A percentile compares a stretch with the other conserved stretches of the same genome.
Evolutionary conservation across 2,113 vertebrate species (phyloP).

Genomic region (Tapirus terrestris): DNA sequence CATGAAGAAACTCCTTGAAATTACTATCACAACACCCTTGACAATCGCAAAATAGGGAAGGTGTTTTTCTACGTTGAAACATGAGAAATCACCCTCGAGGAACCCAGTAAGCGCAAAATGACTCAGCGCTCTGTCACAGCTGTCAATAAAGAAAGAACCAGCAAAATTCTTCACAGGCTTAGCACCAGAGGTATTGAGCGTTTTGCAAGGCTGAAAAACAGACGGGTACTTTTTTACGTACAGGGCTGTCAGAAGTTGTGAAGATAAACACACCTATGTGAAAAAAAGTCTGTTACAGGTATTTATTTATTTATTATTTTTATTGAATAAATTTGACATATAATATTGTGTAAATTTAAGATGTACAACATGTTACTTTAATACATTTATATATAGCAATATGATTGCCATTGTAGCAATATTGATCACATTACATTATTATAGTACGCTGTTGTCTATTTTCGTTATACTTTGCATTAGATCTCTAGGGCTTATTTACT

Average conservation of each 20-base stretch:
- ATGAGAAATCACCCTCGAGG: background rate
- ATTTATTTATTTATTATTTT: background rate
- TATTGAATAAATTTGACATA: no score
- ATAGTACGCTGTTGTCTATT: no score
- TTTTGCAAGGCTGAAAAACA: background rate
- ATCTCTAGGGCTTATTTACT: no score
- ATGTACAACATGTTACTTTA: no score
- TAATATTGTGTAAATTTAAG: no score
- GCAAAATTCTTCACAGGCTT: background rate
- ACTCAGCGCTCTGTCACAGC: background rate
- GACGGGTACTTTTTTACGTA: background rate
- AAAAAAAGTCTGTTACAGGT: background rate
- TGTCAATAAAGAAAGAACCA: background rate
- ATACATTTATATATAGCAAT: no score
- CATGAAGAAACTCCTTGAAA: conserved; percentile 11
- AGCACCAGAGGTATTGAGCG: background rate
- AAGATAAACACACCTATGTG: background rate
- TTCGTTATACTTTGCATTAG: no score
- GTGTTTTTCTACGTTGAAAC: background rate
- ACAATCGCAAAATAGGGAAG: background rate
- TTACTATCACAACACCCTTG: background rate
- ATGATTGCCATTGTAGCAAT: no score
- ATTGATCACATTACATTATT: no score
- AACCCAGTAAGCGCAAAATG: background rate
- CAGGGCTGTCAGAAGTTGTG: background rate